Base-by-base conservation (phyloP, 2,113 vertebrate genomes). In the Spilogale gracilis region DNA sequence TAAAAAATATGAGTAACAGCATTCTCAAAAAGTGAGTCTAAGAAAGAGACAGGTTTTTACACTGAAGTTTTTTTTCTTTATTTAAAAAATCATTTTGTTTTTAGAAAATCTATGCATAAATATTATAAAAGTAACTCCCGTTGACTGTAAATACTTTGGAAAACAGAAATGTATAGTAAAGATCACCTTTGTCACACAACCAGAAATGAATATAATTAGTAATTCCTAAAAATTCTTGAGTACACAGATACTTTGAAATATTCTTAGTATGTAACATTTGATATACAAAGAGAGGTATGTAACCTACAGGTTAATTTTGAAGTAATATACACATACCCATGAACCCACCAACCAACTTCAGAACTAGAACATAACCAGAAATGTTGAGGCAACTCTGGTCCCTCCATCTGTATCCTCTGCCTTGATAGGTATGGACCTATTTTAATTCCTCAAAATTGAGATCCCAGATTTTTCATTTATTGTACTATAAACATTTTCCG, bases 1-100 rank as follows among this genome's bases (percentile, higher is more conserved):
- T 48, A 80, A 82, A 95, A 93, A 58, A 96, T 79, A 71, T 0
- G 45, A 83, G 30, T 63, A 65, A 89, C 1, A 78, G 50, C 50
- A 89, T 89, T 91, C 67, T 93, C 94, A 79, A 91, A 83, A 65
- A 56, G 20, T 38, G 43, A 97, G 43, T 56, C 76, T 88, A 58
- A 94, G 32, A 88, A 61, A 94, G 38, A 88, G 30, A 65, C 12
- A 56, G 58, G 20, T 25, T 32, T 92, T 94, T 56, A 94, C 45
- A 91, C 11, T 94, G 18, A 81, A 85, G 32, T 16, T 61, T 84
- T 58, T 90, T 32, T 82, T 38, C 20, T 96, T 76, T 63, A 67
- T n/a, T 84, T 95, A 65, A 93, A 96, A 97, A 90, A 56, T 23
- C 14, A 78, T 86, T 94, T 95, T 91, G 38, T n/a, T 83, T 95